phyloP scores from a whole-genome alignment of 2,888 invertebrate species.

The Xestia rhomboidea region DNA sequence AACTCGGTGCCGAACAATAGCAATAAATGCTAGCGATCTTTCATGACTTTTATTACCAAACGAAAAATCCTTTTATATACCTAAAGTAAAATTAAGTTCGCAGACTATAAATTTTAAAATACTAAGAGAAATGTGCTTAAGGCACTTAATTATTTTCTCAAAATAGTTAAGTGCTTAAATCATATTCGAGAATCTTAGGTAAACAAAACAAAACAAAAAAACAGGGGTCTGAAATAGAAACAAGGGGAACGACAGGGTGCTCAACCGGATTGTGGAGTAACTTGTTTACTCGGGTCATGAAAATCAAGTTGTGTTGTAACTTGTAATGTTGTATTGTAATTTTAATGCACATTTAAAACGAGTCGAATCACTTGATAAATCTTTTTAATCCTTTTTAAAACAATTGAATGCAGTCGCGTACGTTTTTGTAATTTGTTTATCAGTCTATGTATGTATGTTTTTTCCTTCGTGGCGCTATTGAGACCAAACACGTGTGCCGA shows the following conservation, averaged over 20 bases:
- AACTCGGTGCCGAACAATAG: conserved; percentile 44
- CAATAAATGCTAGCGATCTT: conserved; percentile 5
- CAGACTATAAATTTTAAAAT: conserved; percentile 3
- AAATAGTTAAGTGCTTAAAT: too few relatives aligned
- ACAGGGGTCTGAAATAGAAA: background rate
- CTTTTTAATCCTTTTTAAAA: background rate
- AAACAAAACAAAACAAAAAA: too few relatives aligned
- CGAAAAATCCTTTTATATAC: conserved; percentile 1
- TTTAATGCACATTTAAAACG: background rate
- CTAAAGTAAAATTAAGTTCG: background rate
- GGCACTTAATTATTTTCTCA: conserved; percentile 2
- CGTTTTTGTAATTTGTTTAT: background rate
- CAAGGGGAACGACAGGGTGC: background rate
- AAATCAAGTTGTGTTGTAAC: background rate
- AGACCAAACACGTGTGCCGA: background rate
- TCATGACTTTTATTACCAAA: background rate
- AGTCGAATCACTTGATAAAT: background rate
- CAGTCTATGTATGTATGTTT: background rate
- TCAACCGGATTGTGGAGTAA: background rate
- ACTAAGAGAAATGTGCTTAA: background rate
- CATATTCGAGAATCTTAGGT: background rate
- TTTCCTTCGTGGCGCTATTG: background rate
- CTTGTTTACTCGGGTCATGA: background rate
- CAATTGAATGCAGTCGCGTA: background rate
- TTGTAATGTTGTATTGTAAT: background rate